phyloP scores from a whole-genome alignment of 2,888 invertebrate species.

The Ischnura elegans region DNA sequence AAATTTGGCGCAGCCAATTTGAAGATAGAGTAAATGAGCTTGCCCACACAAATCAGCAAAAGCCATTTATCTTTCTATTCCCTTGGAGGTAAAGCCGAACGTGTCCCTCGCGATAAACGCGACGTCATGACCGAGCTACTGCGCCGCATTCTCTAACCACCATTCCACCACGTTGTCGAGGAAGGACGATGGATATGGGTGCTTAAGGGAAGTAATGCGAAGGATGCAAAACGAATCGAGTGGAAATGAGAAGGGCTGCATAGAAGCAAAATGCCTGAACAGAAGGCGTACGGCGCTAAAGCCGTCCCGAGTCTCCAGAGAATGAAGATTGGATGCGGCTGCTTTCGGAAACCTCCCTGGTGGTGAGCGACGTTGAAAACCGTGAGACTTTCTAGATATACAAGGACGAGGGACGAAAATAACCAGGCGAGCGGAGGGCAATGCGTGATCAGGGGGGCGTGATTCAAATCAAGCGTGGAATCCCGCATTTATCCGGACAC shows the following conservation, averaged over 20 bases:
- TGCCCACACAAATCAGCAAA: no score
- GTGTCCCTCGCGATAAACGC: no score
- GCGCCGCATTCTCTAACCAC: neutral
- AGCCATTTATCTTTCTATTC: no score
- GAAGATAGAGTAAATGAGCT: no score
- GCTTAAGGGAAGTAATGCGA: neutral
- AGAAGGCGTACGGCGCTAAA: neutral
- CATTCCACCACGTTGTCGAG: no score
- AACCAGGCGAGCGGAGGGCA: neutral
- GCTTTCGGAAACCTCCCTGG: neutral
- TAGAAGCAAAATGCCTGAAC: neutral
- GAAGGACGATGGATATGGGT: neutral
- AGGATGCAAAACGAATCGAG: slow-evolving; percentile 1
- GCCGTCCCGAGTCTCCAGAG: neutral
- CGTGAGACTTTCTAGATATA: neutral
- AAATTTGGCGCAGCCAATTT: no score
- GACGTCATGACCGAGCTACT: neutral
- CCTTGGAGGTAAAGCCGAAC: no score
- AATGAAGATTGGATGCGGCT: slow-evolving; percentile 1
- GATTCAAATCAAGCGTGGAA: neutral
- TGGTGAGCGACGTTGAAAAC: neutral
- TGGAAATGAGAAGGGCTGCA: neutral
- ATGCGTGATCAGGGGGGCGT: neutral
- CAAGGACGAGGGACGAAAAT: slow-evolving; percentile 12
- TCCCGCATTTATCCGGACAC: neutral